Conservation (phyloP, 2,113 vertebrate genomes). For the Platycercus adscitus region DNA sequence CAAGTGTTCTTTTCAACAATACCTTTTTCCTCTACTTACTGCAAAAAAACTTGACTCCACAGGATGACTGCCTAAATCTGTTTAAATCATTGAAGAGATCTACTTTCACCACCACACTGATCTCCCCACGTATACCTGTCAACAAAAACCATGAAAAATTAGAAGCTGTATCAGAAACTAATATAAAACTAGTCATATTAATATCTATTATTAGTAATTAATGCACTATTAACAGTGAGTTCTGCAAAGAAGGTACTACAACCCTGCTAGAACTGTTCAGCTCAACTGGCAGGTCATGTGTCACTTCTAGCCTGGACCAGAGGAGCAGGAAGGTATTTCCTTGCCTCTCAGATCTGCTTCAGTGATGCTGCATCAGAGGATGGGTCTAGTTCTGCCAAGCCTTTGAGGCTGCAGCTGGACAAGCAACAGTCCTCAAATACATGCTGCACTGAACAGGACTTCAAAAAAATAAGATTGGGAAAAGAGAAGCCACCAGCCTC, state of each 20-base stretch:
- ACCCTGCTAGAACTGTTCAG: accelerated
- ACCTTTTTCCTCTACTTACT: conserved; percentile 81
- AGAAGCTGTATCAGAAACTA: background rate
- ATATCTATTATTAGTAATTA: background rate
- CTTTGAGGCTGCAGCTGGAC: background rate
- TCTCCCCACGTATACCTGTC: conserved; percentile 95
- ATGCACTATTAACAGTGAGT: background rate
- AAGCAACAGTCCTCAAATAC: background rate
- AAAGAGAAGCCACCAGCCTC: background rate
- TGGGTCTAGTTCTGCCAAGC: background rate
- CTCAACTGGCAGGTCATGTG: background rate
- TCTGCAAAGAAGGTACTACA: background rate
- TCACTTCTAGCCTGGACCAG: background rate
- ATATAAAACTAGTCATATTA: background rate
- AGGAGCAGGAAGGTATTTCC: background rate
- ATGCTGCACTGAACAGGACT: background rate
- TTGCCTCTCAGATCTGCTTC: background rate
- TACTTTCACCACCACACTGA: conserved; percentile 96
- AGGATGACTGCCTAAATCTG: conserved; percentile 97
- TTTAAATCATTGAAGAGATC: conserved; percentile 99
- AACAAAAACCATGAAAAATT: background rate
- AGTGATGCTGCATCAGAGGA: background rate
- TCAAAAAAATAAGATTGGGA: background rate
- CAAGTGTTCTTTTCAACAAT: background rate
- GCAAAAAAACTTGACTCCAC: conserved; percentile 98